Conservation (phyloP, 2,888 invertebrate genomes). For the Trichopria drosophilae region DNA sequence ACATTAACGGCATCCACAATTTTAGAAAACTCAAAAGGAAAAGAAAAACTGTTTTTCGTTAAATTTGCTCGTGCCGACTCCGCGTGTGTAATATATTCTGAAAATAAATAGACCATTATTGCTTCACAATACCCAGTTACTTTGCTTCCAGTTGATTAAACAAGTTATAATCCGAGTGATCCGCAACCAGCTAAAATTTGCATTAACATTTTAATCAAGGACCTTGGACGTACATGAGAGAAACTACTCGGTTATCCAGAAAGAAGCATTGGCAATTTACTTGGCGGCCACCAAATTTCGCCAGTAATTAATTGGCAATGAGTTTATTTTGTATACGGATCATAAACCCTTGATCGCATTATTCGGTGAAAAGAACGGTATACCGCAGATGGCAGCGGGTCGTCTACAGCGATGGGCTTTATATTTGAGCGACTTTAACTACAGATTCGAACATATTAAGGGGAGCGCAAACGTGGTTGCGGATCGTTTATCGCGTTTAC, state of each 20-base stretch:
- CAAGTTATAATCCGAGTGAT: too few species aligned
- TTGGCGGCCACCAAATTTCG: conserved; percentile 47
- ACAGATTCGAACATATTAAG: conserved; percentile 15
- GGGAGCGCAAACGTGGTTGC: conserved; percentile 23
- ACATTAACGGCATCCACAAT: too few species aligned
- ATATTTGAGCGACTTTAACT: conserved; percentile 21
- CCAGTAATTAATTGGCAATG: conserved; percentile 47
- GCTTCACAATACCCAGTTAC: conserved; percentile 39
- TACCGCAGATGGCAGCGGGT: conserved; percentile 24
- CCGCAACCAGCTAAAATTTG: too few species aligned
- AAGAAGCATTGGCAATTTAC: too few species aligned
- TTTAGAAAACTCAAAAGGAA: too few species aligned
- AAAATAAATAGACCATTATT: too few species aligned
- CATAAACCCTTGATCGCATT: conserved; percentile 44
- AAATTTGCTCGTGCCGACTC: too few species aligned
- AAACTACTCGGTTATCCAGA: conserved; percentile 48
- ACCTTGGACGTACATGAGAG: conserved; percentile 43
- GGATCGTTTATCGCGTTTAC: conserved; percentile 25
- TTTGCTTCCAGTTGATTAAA: too few species aligned
- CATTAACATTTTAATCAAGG: too few species aligned
- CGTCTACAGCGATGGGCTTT: too few species aligned
- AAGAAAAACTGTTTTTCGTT: too few species aligned
- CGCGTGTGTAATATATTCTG: too few species aligned
- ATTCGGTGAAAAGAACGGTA: conserved; percentile 29
- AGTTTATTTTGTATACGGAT: conserved; percentile 44